A percentile compares a stretch with the other conserved stretches of the same genome.
These are phyloP conservation scores for Drosophila eohydei DNA, from an alignment of 2,888 invertebrate species.

Conservation along the genomic window DNA sequence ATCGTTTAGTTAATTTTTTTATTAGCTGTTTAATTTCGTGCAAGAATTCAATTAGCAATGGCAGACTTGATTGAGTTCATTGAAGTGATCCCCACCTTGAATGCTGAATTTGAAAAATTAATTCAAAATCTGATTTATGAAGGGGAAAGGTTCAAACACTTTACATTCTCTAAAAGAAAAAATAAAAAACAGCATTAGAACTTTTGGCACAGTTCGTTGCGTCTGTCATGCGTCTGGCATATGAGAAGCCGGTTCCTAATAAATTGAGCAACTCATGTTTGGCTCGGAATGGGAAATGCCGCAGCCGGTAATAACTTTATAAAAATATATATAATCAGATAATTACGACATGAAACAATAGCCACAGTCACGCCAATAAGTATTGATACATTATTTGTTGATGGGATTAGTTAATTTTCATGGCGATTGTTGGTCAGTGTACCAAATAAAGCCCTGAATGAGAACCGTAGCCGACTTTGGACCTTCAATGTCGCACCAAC, in stretches of 20 bases:
- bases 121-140: conserved; percentile 17
- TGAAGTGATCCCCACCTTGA: not conserved
- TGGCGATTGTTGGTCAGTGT: conserved; percentile 46
- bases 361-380: conserved; percentile 1
- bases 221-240: conserved; percentile 67
- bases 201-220: conserved; percentile 48
- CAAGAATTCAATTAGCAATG: conserved; percentile 39
- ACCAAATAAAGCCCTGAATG: conserved; percentile 67
- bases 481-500: conserved; percentile 76
- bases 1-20: too few relatives aligned
- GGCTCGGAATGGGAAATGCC: conserved; percentile 50
- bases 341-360: not conserved
- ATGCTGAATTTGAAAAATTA: conserved; percentile 35
- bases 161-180: conserved; percentile 43
- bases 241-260: conserved; percentile 56
- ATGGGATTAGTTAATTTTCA: conserved; percentile 66
- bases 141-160: conserved; percentile 33
- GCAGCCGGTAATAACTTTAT: conserved; percentile 46
- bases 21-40: not conserved
- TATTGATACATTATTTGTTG: conserved; percentile 50
- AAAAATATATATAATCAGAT: too few relatives aligned
- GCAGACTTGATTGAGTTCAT: conserved; percentile 37
- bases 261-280: conserved; percentile 48
- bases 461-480: conserved; percentile 58
- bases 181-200: conserved; percentile 49